A percentile compares a stretch with the other conserved stretches of the same genome.
phyloP scores from a whole-genome alignment of 1,140 invertebrate genomes.

The Aphis craccivora region DNA sequence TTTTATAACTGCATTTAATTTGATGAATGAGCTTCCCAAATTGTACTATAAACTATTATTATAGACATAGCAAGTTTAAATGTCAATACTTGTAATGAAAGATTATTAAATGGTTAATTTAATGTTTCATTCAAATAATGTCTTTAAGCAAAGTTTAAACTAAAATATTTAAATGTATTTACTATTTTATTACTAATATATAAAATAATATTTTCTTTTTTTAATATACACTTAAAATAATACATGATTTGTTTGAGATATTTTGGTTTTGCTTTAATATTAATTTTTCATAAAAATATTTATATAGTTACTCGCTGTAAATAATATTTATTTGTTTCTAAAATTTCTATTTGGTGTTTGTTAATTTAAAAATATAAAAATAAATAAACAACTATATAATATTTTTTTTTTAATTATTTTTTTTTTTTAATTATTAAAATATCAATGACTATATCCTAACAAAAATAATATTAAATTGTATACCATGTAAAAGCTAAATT shows the following conservation, averaged over 20 bases:
- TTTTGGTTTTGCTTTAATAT: neutral
- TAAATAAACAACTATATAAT: neutral
- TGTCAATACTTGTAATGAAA: neutral
- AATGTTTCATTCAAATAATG: neutral
- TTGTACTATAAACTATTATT: neutral
- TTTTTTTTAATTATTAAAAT: neutral
- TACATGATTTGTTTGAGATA: neutral
- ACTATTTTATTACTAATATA: neutral
- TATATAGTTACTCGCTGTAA: neutral
- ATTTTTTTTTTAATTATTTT: neutral
- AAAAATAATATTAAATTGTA: neutral
- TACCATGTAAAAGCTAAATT: constrained; percentile 11
- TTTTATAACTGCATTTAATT: constrained; percentile 43
- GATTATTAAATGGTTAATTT: neutral
- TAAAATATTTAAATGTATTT: neutral
- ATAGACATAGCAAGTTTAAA: constrained; percentile 33
- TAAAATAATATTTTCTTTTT: neutral
- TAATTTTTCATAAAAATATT: neutral
- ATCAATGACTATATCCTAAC: neutral
- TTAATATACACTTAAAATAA: neutral
- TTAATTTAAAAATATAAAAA: neutral
- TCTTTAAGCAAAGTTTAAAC: neutral
- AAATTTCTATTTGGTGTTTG: neutral
- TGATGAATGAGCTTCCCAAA: constrained; percentile 33
- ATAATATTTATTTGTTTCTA: constrained; percentile 3